Conservation (phyloP, 2,113 vertebrate genomes). For the Protomyctophum bolini region DNA sequence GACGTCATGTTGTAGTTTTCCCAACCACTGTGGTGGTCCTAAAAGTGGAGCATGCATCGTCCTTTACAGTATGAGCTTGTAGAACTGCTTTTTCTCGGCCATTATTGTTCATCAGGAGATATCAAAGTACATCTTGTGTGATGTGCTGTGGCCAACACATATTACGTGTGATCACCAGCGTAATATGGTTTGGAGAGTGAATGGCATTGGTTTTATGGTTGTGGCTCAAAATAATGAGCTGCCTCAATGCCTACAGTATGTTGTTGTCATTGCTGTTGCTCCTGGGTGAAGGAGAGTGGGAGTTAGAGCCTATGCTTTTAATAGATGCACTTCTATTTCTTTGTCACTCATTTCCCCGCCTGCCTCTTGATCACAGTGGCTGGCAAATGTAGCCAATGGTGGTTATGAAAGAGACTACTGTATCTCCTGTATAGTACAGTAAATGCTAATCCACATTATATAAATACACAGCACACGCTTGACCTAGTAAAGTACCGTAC, state of each 20-base stretch:
- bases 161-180: conserved; percentile 1
- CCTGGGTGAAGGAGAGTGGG: conserved; percentile 68
- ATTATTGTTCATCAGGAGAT: too few species aligned
- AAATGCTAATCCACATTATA: conserved; percentile 22
- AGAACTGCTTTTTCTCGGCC: too few species aligned
- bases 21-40: too few species aligned
- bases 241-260: conserved; percentile 12
- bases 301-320: conserved; percentile 70
- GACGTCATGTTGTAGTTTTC: too few species aligned
- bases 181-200: not conserved
- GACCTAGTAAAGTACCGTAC: not conserved
- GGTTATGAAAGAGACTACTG: conserved; percentile 65
- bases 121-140: not conserved
- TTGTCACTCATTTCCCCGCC: conserved; percentile 63
- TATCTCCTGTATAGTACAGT: conserved; percentile 64
- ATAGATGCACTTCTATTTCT: conserved; percentile 63
- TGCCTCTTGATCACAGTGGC: conserved; percentile 70
- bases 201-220: not conserved
- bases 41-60: too few species aligned
- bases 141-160: not conserved
- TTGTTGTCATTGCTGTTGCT: conserved; percentile 1
- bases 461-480: not conserved
- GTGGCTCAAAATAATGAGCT: not conserved
- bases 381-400: conserved; percentile 76
- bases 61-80: too few species aligned